Conservation (phyloP, 2,797 vertebrate species). For the Ceryle rudis region DNA sequence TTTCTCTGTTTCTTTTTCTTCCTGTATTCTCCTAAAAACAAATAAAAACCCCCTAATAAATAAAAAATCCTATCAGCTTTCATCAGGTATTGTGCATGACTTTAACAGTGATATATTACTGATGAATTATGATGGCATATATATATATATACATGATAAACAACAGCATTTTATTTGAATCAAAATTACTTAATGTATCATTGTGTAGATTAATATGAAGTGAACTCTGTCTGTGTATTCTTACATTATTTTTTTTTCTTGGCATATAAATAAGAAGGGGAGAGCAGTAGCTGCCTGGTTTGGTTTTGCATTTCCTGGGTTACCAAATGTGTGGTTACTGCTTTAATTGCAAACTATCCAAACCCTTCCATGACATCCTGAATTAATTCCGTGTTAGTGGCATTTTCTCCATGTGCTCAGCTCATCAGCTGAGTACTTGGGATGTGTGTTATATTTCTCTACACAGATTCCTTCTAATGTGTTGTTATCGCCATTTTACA, state of each 20-base stretch:
- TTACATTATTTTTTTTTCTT: not conserved
- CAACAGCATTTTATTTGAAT: not conserved
- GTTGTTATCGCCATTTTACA: not conserved
- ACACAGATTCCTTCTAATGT: not conserved
- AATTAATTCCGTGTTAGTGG: not conserved
- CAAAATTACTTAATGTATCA: not conserved
- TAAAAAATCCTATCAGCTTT: not conserved
- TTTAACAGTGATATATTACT: not conserved
- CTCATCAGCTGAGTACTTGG: not conserved
- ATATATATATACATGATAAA: not conserved
- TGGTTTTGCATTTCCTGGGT: not conserved
- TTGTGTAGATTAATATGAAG: not conserved
- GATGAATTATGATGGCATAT: not conserved
- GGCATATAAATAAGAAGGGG: not conserved
- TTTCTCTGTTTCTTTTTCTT: not conserved
- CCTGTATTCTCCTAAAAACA: not conserved
- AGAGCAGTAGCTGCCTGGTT: not conserved
- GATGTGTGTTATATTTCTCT: not conserved
- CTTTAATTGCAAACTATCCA: not conserved
- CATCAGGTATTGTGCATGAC: not conserved
- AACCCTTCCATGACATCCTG: not conserved
- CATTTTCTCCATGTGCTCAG: not conserved
- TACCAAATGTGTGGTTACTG: not conserved
- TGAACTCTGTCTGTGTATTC: not conserved
- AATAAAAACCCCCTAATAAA: not conserved